Percentiles rank a stretch among this genome's conserved stretches.
Evolutionary conservation across 2,113 vertebrate species (phyloP).

Genomic region (Axis porcinus): DNA sequence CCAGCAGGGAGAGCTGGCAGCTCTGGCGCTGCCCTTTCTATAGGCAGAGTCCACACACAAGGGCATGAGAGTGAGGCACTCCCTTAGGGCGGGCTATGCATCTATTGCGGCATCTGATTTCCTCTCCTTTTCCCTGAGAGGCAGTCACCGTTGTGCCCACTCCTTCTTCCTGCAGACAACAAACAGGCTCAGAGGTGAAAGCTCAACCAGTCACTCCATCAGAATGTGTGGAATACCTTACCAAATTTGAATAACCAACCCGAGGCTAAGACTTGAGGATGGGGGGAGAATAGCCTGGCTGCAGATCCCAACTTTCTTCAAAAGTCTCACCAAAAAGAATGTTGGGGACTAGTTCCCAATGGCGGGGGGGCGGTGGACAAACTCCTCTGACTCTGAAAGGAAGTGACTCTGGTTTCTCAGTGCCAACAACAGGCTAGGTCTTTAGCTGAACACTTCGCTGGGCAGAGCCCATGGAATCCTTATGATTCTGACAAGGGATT

Average conservation of each 20-base stretch:
- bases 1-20: neutral
- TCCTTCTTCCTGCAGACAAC: neutral
- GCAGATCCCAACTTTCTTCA: neutral
- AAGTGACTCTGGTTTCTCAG: neutral
- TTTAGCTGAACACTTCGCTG: neutral
- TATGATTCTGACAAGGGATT: neutral
- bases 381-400: neutral
- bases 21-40: neutral
- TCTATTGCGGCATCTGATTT: neutral
- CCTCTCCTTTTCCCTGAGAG: neutral
- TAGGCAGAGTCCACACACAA: neutral
- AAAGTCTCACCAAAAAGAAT: neutral
- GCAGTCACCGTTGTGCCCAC: neutral
- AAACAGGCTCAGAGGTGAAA: neutral
- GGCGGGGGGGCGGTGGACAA: accelerated
- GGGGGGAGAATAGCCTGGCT: neutral
- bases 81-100: neutral
- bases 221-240: neutral
- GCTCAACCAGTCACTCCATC: neutral
- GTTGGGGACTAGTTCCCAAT: neutral
- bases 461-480: neutral
- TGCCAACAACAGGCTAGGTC: neutral
- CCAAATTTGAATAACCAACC: neutral
- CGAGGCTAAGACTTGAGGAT: neutral
- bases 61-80: neutral